Evolutionary conservation across 2,888 invertebrate genomes (phyloP).

Genomic region (Boloria euphrosyne): DNA sequence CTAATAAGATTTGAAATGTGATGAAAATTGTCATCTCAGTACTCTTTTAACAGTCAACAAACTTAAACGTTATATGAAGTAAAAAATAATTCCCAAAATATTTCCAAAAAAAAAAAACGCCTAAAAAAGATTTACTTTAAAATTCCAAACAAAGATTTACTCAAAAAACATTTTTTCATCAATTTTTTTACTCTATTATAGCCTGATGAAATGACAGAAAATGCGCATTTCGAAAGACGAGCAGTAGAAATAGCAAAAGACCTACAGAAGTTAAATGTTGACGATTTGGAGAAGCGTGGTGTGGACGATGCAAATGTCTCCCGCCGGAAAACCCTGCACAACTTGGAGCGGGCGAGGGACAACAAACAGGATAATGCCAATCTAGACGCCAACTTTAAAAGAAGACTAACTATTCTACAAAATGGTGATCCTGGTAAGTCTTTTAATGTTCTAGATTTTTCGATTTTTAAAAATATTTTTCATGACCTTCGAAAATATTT

Average conservation of each 20-base stretch:
- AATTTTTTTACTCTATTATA: conserved; percentile 48
- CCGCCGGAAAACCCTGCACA: conserved; percentile 92
- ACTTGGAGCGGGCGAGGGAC: conserved; percentile 91
- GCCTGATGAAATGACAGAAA: conserved; percentile 91
- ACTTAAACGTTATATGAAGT: too few relatives aligned
- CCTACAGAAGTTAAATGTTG: conserved; percentile 91
- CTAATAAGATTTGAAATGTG: not conserved
- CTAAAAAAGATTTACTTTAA: too few relatives aligned
- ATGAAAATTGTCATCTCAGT: not conserved
- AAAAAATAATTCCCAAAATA: too few relatives aligned
- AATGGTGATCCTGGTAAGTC: conserved; percentile 83
- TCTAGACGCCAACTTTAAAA: conserved; percentile 96
- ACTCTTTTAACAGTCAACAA: not conserved
- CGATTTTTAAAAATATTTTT: not conserved
- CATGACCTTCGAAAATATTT: too few relatives aligned
- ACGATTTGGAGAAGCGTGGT: conserved; percentile 88
- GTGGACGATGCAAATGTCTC: conserved; percentile 89
- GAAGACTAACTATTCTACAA: conserved; percentile 91
- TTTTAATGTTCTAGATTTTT: not conserved
- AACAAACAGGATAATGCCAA: conserved; percentile 92
- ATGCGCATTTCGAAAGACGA: conserved; percentile 92
- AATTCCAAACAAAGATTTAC: too few relatives aligned
- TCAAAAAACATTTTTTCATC: not conserved
- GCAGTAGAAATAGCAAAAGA: conserved; percentile 95
- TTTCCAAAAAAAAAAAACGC: too few relatives aligned